Base-by-base conservation (phyloP, 2,113 vertebrate species). In the Gobio gobio region DNA sequence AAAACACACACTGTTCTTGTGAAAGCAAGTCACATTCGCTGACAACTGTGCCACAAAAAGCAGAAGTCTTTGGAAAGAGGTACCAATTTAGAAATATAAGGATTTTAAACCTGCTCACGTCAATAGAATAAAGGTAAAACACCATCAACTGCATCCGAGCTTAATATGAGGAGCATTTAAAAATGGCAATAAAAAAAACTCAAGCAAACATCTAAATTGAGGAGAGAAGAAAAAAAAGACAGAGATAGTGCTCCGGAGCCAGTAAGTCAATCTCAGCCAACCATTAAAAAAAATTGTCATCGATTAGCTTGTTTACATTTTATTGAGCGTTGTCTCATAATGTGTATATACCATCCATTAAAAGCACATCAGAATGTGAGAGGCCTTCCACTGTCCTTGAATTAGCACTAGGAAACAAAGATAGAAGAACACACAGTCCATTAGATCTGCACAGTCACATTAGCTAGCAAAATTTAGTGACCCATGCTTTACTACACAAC, bases 1-100 rank as follows among this genome's bases (percentile, higher is more conserved):
- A 43, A 78, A 78, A 78, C 51, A 78, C 73, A 33, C 51, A 40
- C 20, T 58, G 75, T 77, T 77, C 20, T 22, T 58, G 20, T 77
- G 75, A 33, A 54, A 76, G 10, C 16, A 56, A 12, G 49, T 40
- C 51, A 77, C 54, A 24, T 16, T 78, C 3, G 1, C 20, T n/a
- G 33, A 4, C 20, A 78, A 6, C 18, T 77, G 16, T 58, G 51
- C 9, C 2, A 13, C 29, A 77, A 77, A 54, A 58, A 56, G 22
- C 43, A 16, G 43, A 74, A 74, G 5, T n/a, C 72, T 49, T 74
- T 36, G 6, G 18, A 77, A 58, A 77, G 1, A 13, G 33, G 75
- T 58, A 58, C 51, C 13, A 78, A 59, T 59, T 24, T 8, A 40
- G 12, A 40, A 2, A 54, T 36, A 78, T 58, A 10, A n/a, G 54